Evolutionary conservation across 35 echinoderm and acorn worm genomes (phyloP), one percentile per base, ranked within the genome.

Genomic region (Apostichopus californicus): DNA sequence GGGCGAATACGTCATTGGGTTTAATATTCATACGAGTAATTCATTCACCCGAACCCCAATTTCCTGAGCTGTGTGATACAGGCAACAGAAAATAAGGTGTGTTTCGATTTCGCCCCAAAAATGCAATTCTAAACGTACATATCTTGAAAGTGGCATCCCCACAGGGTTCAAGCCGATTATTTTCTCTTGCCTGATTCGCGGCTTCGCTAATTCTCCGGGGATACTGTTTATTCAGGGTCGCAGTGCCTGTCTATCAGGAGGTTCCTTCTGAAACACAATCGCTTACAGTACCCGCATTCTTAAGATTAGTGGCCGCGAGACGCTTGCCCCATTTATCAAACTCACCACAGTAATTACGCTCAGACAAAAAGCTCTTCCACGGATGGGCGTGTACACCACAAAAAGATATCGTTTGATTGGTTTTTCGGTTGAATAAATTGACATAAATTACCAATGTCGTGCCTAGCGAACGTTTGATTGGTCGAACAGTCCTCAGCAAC

Each of bases 211-310:
- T 91, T 91, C 89, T 91, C 89, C 71, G 34, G 89, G 89, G 89
- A 91, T 91, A 78, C 72, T 91, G 77, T 91, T 91, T 91, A 91
- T 91, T 91, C 89, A 91, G 89, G 89, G 89, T 91, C 89, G 89
- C 71, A 77, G 13, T 78, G 89, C 46, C 89, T 91, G 89, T 91
- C 89, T 91, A 56, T 91, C 89, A 91, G 52, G 77, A 68, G 61
- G 63, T 75, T 68, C 86, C 34, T 68, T 17, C 61, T 79, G 89
- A 91, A 91, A 91, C 56, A 78, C 89, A 78, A 91, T 91, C 89
- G 89, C 89, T 85, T 68, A 91, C 77, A 91, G 22, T 78, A 91
- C 89, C 89, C 77, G 89, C 89, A 91, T 91, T 91, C 89, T 91
- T 91, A 78, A 77, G 89, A 91, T 91, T 91, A 91, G 89, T 91